These are phyloP conservation scores for Craterocephalus amniculus DNA, from an alignment of 2,797 vertebrate species.

Conservation along the genomic window DNA sequence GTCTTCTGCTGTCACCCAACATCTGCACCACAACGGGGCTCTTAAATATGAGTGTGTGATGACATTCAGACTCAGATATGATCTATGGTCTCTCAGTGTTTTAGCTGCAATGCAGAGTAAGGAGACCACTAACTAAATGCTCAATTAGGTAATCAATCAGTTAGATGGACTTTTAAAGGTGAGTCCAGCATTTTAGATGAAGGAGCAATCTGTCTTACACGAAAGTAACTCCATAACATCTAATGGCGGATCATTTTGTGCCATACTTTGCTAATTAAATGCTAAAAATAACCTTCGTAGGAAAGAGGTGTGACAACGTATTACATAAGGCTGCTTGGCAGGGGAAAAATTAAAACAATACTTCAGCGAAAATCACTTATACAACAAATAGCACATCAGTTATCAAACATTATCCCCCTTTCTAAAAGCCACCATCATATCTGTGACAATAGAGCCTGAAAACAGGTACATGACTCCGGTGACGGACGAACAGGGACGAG, in stretches of 20 bases:
- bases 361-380: slow-evolving; percentile 37
- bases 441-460: slow-evolving; percentile 23
- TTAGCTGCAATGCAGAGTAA: slow-evolving; percentile 20
- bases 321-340: slow-evolving; percentile 21
- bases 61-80: slow-evolving; percentile 27
- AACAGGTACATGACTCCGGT: slow-evolving; percentile 40
- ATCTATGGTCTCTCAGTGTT: slow-evolving; percentile 33
- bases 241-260: not conserved
- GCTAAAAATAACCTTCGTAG: slow-evolving; percentile 36
- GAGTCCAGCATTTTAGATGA: not conserved
- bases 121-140: not conserved
- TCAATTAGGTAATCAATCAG: not conserved
- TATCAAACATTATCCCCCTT: slow-evolving; percentile 46
- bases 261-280: not conserved
- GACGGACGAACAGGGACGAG: slow-evolving; percentile 16
- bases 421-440: slow-evolving; percentile 22
- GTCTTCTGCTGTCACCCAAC: slow-evolving; percentile 48
- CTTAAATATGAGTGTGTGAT: slow-evolving; percentile 29
- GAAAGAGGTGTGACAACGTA: slow-evolving; percentile 6
- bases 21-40: slow-evolving; percentile 21
- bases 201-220: not conserved
- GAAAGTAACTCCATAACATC: not conserved
- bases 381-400: slow-evolving; percentile 51
- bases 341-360: slow-evolving; percentile 40
- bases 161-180: not conserved